phyloP scores from a whole-genome alignment of 2,113 vertebrate genomes.

The Platysternon megacephalum region DNA sequence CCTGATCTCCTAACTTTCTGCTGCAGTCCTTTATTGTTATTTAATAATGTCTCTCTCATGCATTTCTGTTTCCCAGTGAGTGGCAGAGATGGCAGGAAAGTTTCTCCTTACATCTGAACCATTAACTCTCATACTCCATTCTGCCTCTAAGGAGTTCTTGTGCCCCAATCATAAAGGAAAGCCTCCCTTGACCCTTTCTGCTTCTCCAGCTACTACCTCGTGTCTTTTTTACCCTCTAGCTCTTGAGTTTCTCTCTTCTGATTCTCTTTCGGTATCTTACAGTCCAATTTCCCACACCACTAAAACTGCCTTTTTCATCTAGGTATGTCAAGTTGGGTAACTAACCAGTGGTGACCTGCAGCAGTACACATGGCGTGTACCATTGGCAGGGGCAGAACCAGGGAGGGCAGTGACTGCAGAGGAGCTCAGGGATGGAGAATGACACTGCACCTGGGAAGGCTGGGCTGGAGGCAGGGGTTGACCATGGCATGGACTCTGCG shows the following conservation, averaged over 20 bases:
- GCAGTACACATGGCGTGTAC: neutral
- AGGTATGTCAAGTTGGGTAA: neutral
- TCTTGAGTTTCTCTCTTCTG: neutral
- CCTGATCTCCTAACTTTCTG: neutral
- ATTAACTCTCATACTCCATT: neutral
- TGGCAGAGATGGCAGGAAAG: neutral
- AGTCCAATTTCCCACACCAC: neutral
- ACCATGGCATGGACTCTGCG: neutral
- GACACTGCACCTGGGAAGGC: neutral
- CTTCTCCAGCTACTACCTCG: neutral
- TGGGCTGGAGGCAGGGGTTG: neutral
- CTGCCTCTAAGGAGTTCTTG: neutral
- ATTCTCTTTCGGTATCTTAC: neutral
- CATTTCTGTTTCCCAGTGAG: neutral
- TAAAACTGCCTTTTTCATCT: neutral
- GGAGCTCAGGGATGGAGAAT: neutral
- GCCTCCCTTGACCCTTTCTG: neutral
- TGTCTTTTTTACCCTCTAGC: neutral
- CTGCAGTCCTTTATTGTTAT: neutral
- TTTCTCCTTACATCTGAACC: neutral
- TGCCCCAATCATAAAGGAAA: neutral
- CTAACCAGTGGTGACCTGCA: neutral
- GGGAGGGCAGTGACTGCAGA: neutral
- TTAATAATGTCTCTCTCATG: neutral
- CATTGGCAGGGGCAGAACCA: neutral